Base-by-base conservation (phyloP, 2,113 vertebrate genomes). In the Struthidea cinerea region DNA sequence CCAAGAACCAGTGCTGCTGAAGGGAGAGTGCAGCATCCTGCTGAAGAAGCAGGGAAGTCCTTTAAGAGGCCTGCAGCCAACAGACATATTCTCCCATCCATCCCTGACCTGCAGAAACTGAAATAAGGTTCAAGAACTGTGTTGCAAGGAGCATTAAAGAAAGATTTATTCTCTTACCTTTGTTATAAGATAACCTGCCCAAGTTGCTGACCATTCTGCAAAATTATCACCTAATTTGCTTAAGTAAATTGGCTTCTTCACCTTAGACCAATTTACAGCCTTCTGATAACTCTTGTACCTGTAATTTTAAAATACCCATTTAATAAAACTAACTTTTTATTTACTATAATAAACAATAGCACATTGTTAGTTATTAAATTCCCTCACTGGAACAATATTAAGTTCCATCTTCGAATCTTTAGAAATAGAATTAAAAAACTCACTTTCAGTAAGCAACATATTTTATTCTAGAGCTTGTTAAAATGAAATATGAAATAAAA, bases 261-360 rank as follows among this genome's bases (percentile, higher is more conserved):
- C 96, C 92, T 98, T 99, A 59, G 98, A 98, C 99, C 99, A 99
- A 95, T 99, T 99, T 74, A 99, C 97, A 93, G 98, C 98, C 93
- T 99, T 99, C 97, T 99, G 99, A 88, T 99, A 99, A 98, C 99
- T 99, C 97, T 99, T 99, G 85, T 99, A 99, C 91, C 99, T 99
- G 96, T 75, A 97, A 98, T 95, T 95, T 91, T 41, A 90, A 97
- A 97, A 93, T 50, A 87, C 16, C 19, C 16, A 71, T 68, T 77
- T 64, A 80, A 41, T 74, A 82, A 93, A 86, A 55, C 2, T 12
- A 46, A 16, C 23, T 81, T 47, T 46, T 19, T 4, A 35, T 69
- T 50, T 64, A 68, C 26, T 37, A 56, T 10, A 35, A 55, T 26
- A 55, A 81, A 17, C 6, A 78, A 49, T 4, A 70, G 32, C 24